A percentile compares a stretch with the other conserved stretches of the same genome.
Conservation (phyloP, 2,113 vertebrate genomes). For the Pyxicephalus adspersus region DNA sequence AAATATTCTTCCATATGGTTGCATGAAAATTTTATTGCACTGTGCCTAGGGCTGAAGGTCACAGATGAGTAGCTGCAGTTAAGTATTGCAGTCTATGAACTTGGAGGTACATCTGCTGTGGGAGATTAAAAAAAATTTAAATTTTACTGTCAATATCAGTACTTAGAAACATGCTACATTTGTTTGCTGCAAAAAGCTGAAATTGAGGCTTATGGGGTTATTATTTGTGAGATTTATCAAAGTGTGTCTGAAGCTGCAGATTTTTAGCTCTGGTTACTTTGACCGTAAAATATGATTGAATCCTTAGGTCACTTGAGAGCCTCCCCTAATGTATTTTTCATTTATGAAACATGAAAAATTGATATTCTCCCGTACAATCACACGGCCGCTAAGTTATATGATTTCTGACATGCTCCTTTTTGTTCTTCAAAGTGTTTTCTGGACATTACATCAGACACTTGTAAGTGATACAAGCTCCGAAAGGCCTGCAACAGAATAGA, state of each 20-base stretch:
- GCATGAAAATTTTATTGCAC: slow-evolving; percentile 97
- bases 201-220: slow-evolving; percentile 54
- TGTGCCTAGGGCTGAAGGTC: slow-evolving; percentile 91
- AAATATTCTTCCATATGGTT: slow-evolving; percentile 98
- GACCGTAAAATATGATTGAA: slow-evolving; percentile 67
- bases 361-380: slow-evolving; percentile 71
- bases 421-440: slow-evolving; percentile 63
- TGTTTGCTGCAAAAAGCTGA: slow-evolving; percentile 69
- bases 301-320: slow-evolving; percentile 67
- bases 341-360: slow-evolving; percentile 78
- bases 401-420: slow-evolving; percentile 57
- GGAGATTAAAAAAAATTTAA: slow-evolving; percentile 85
- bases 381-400: slow-evolving; percentile 60
- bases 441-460: slow-evolving; percentile 56
- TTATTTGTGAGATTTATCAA: slow-evolving; percentile 52
- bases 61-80: slow-evolving; percentile 88
- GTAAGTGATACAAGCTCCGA: slow-evolving; percentile 56
- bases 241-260: slow-evolving; percentile 49
- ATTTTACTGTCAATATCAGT: slow-evolving; percentile 84
- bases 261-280: slow-evolving; percentile 63
- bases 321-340: slow-evolving; percentile 77
- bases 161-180: slow-evolving; percentile 78
- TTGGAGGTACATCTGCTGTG: slow-evolving; percentile 86
- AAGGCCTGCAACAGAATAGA: slow-evolving; percentile 10
- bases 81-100: slow-evolving; percentile 85